phyloP scores from a whole-genome alignment of 2,797 vertebrate genomes.

The Calcarius lapponicus region DNA sequence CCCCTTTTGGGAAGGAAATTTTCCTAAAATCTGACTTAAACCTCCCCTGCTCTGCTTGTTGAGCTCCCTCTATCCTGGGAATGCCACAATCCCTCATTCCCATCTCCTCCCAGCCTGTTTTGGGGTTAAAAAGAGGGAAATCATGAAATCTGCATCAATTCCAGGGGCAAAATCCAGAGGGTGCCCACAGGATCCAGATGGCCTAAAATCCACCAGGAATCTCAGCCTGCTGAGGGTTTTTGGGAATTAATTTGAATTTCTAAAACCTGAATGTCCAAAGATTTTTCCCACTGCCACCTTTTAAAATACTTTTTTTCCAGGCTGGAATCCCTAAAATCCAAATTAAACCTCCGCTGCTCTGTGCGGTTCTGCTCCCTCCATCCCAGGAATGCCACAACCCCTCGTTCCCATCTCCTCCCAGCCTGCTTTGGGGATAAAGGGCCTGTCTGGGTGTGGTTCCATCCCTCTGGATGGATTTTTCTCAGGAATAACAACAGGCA shows the following conservation, averaged over 20 bases:
- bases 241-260: neutral
- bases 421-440: fast-evolving
- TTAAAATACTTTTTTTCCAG: neutral
- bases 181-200: neutral
- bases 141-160: neutral
- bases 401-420: neutral
- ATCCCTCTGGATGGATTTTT: neutral
- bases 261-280: neutral
- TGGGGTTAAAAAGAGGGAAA: neutral
- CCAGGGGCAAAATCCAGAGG: neutral
- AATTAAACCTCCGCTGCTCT: fast-evolving
- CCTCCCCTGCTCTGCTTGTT: fast-evolving
- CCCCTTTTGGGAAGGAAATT: neutral
- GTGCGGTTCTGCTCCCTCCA: fast-evolving
- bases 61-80: fast-evolving
- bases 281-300: neutral
- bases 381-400: fast-evolving
- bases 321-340: neutral
- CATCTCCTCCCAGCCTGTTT: fast-evolving
- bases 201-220: neutral
- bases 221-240: neutral
- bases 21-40: neutral
- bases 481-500: neutral
- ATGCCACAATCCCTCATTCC: no score
- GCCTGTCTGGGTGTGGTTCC: neutral